Percentiles rank a stretch among this genome's conserved stretches.
Evolutionary conservation across 2,888 invertebrate genomes (phyloP).

Genomic region (Polyommatus icarus): DNA sequence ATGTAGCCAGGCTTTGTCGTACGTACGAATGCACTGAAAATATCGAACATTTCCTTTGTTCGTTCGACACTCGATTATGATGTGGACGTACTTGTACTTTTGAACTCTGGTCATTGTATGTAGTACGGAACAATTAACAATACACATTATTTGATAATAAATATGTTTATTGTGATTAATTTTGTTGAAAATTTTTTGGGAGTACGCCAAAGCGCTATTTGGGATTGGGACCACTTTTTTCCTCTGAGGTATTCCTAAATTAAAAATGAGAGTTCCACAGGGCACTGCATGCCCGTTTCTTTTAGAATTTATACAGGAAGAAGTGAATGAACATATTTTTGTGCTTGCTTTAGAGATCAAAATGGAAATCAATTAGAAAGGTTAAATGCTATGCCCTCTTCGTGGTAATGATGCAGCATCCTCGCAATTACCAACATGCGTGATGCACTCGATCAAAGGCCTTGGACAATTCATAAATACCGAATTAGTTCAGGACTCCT

Average conservation of each 20-base stretch:
- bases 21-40: background rate
- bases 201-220: background rate
- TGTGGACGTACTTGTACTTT: slow-evolving; percentile 14
- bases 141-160: background rate
- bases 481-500: background rate
- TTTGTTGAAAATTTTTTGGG: background rate
- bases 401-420: background rate
- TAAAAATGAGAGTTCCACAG: background rate
- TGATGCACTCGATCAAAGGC: slow-evolving; percentile 11
- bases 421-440: slow-evolving; percentile 9
- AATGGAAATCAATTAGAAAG: slow-evolving; percentile 17
- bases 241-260: too few species aligned
- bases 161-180: background rate
- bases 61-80: background rate
- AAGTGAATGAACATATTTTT: too few species aligned
- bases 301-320: background rate
- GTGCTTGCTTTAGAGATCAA: background rate
- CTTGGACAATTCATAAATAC: background rate
- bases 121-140: background rate
- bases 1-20: background rate
- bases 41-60: slow-evolving; percentile 14
- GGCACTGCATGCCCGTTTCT: background rate
- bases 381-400: background rate
- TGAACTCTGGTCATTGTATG: slow-evolving; percentile 13
- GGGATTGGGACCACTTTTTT: background rate